Base-by-base conservation (phyloP, 2,113 vertebrate species). In the Fukomys damarensis region DNA sequence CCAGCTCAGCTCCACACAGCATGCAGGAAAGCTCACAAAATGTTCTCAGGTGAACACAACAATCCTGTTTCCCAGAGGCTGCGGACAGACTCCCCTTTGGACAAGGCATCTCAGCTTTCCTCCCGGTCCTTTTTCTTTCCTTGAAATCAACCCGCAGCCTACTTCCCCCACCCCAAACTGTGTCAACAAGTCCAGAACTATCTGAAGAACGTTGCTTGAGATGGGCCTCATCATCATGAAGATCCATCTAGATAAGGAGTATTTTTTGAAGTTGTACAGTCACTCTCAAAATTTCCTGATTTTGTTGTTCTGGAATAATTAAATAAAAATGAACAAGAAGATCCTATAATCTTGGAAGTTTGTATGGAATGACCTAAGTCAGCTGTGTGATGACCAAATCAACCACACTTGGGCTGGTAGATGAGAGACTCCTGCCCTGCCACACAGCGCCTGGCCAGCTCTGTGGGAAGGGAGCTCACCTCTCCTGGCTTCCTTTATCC, bases 21-120 rank as follows among this genome's bases (percentile, higher is more conserved):
- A 12, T 54, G 4, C 12, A 17, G 35, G 70, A 6, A 10, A n/a
- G 3, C 41, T 35, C 0, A 0, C 5, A 1, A 13, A 49, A 41
- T 4, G 3, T 38, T 32, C 32, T 38, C 43, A 49, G 20, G 35
- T 7, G 41, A 80, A 38, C 4, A 28, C 20, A 85, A 58, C 13
- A 58, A 7, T n/a, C 38, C 56, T 32, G 5, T 58, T 85, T 54
- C 17, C 41, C 26, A 81, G 30, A 43, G 58, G 70, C 65, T 28
- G 19, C 35, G 59, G 46, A 58, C 24, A 7, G 16, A 12, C 30
- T 80, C 9, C 46, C 28, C 0, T 41, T 79, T 38, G 61, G n/a
- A 83, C 43, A 66, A 30, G n/a, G 28, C 26, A 52, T 5, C 12
- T 38, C 11, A 66, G 4, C 12, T 52, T 2, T 72, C 52, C 24